Base-by-base conservation (phyloP, 2,797 vertebrate genomes). In the Trematocara caparti region DNA sequence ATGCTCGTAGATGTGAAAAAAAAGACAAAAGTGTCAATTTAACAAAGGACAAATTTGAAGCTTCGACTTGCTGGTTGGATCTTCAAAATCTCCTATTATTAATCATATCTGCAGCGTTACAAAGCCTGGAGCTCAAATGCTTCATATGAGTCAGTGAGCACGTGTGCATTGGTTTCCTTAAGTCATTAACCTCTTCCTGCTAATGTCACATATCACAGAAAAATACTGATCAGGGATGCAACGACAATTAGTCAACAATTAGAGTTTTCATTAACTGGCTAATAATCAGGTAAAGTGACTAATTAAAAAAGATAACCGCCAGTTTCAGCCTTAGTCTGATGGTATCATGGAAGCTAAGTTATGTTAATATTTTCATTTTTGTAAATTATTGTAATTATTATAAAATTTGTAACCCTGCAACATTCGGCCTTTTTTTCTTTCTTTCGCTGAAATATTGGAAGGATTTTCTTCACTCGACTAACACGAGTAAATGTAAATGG, bases 11-110 rank as follows among this genome's bases (percentile, higher is more conserved):
- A 55, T 80, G 75, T 76, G 30, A n/a, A 0, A 17, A 10, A 38
- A 50, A 76, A 40, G 76, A 85, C 76, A 15, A 66, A 24, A 2
- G 7, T 64, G 47, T 36, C 14, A 55, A 43, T 83, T 82, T 30
- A 55, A 55, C 1, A 64, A 27, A 48, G 27, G 6, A 43, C 6
- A 49, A 64, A 45, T 1, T 17, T 0, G 0, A 69, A 11, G 2
- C 24, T 30, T 27, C 9, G 21, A 45, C 21, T 55, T 2, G 24
- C 0, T 30, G 7, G 4, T 55, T 30, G 7, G 24, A 32, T 0
- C 53, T 32, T 43, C 1, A 66, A 15, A 40, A 10, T 24, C 62
- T 24, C 62, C 21, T 27, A 27, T 24, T 43, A 24, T 43, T 66
- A 24, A 14, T 66, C 38, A 66, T 24, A 66, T 66, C 12, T 43